Evolutionary conservation across 2,113 vertebrate genomes (phyloP), one percentile per base, ranked within the genome.

Genomic region (Thymallus thymallus): DNA sequence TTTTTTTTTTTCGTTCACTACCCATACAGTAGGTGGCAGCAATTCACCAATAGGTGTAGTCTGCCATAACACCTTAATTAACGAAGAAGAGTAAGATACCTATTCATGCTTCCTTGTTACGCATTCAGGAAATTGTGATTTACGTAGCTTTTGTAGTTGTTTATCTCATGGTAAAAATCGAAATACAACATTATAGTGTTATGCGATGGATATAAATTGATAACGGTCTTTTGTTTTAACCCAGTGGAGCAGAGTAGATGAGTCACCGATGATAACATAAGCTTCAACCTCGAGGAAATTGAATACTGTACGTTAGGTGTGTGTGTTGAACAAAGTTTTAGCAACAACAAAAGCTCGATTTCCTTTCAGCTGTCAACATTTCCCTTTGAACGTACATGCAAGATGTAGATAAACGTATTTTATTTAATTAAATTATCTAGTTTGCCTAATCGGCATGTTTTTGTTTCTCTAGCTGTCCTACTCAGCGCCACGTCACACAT

Each of bases 401-500:
- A 6, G 58, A 63, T 26, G 61, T 4, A 64, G 62, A 51, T 51
- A 16, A 4, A 51, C 16, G 14, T 51, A 51, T 51, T 18, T 16
- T 51, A 51, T 51, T 51, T 14, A 1, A 16, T 51, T 4, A 18
- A 1, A 51, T 41, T 7, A 41, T 51, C 48, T 51, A 51, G 13
- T 14, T 51, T 51, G 48, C 48, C 3, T 51, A 4, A 16, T 45
- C 14, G 46, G 16, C 1, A 51, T 51, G 46, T 51, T 51, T 51
- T 18, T 5, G 16, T 63, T 82, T 76, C 84, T 76, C 35, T 78
- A 23, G 20, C 1, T 75, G 35, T 71, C 58, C 30, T 10, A 73
- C 85, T 75, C n/a, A 91, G 86, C 87, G 92, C 92, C 92, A 93
- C 92, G 92, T 93, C 92, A 93, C 92, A 93, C 45, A 80, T n/a